phyloP scores from a whole-genome alignment of 2,888 invertebrate genomes.

The Diogma glabrata region DNA sequence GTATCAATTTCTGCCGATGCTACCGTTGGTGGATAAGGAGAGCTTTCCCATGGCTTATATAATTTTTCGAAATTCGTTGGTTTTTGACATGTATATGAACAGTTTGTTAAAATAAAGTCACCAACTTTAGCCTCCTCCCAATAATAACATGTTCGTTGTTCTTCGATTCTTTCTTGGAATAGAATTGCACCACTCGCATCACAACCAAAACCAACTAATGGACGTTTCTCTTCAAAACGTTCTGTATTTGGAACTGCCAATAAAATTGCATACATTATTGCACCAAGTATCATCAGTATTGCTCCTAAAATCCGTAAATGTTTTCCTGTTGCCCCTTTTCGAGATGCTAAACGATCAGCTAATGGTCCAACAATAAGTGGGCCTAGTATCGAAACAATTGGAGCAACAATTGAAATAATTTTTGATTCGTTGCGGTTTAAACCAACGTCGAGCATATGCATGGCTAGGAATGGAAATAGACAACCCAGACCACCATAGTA shows the following conservation, averaged over 20 bases:
- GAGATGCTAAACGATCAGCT: conserved; percentile 47
- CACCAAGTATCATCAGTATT: conserved; percentile 51
- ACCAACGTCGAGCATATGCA: conserved; percentile 36
- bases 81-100: conserved; percentile 57
- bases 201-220: conserved; percentile 59
- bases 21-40: conserved; percentile 29
- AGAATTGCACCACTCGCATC: conserved; percentile 56
- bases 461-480: conserved; percentile 12
- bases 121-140: conserved; percentile 54
- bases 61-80: conserved; percentile 33
- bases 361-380: conserved; percentile 66
- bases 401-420: conserved; percentile 65
- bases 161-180: conserved; percentile 59
- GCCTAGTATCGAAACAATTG: conserved; percentile 66
- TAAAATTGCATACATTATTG: conserved; percentile 54
- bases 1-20: conserved; percentile 31
- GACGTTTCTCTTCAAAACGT: conserved; percentile 42
- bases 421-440: conserved; percentile 62
- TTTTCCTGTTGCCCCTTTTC: conserved; percentile 42
- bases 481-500: conserved; percentile 58
- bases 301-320: conserved; percentile 58
- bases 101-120: conserved; percentile 51
- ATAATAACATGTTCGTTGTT: conserved; percentile 52
- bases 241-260: conserved; percentile 54
- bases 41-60: conserved; percentile 31